phyloP scores from a whole-genome alignment of 2,113 vertebrate genomes.

The Takifugu bimaculatus region DNA sequence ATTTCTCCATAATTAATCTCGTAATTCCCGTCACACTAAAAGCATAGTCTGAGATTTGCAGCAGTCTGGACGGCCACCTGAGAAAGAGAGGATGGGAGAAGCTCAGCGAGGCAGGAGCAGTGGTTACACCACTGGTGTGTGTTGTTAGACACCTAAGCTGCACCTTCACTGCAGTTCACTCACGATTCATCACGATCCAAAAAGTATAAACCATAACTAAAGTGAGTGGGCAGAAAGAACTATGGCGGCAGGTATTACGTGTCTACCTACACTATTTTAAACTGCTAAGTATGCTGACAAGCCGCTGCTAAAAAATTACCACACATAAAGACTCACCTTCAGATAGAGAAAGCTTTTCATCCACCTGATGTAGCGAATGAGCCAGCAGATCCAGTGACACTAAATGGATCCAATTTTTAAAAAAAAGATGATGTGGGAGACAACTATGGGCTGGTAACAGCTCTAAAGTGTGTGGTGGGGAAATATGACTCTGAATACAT shows the following conservation, averaged over 20 bases:
- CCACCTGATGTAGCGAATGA: neutral
- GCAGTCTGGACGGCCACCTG: neutral
- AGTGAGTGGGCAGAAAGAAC: no score
- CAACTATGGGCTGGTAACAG: neutral
- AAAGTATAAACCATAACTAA: no score
- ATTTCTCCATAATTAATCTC: slow-evolving; percentile 4
- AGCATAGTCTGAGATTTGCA: slow-evolving; percentile 7
- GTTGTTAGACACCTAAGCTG: no score
- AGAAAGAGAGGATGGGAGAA: no score
- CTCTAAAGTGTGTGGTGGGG: neutral
- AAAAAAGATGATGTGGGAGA: neutral
- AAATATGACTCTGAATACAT: slow-evolving; percentile 1
- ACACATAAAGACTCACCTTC: neutral
- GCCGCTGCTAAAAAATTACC: neutral
- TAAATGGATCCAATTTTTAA: neutral
- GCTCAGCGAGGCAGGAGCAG: no score
- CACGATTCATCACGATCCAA: no score
- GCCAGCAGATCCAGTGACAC: neutral
- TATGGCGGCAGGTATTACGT: no score
- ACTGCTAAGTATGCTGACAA: no score
- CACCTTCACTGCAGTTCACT: no score
- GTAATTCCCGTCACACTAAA: neutral
- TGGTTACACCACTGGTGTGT: no score
- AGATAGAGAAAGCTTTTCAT: neutral
- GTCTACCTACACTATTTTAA: no score